A percentile compares a stretch with the other conserved stretches of the same genome.
Evolutionary conservation across 2,113 vertebrate genomes (phyloP).

Genomic region (Tetrao urogallus): DNA sequence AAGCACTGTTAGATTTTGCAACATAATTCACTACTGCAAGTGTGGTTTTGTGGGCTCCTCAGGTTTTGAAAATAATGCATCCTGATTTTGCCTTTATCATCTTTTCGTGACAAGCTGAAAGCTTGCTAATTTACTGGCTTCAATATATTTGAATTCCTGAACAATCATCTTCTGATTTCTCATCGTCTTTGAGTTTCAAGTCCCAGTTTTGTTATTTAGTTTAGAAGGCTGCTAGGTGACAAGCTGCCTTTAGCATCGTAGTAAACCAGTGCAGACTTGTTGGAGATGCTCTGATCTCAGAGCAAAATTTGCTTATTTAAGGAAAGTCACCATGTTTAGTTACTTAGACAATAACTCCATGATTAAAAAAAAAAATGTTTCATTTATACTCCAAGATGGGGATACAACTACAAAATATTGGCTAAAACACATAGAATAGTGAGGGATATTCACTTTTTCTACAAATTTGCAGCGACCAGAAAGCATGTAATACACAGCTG

Average conservation of each 20-base stretch:
- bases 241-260: not conserved
- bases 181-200: not conserved
- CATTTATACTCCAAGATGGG: not conserved
- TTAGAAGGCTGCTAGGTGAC: not conserved
- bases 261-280: not conserved
- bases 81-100: not conserved
- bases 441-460: not conserved
- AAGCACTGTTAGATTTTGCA: not conserved
- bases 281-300: not conserved
- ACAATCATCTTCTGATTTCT: not conserved
- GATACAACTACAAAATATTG: not conserved
- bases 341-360: not conserved
- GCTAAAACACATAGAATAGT: not conserved
- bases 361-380: not conserved
- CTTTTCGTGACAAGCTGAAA: constrained; percentile 8
- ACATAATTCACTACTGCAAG: not conserved
- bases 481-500: not conserved
- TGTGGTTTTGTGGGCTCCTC: not conserved
- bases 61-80: not conserved
- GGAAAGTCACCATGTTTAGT: not conserved
- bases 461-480: not conserved
- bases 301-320: not conserved
- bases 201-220: not conserved
- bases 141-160: not conserved
- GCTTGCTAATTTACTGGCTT: not conserved